Conservation (phyloP, 53 echinoderm and acorn worm species). For the Hippasteria phrygiana region DNA sequence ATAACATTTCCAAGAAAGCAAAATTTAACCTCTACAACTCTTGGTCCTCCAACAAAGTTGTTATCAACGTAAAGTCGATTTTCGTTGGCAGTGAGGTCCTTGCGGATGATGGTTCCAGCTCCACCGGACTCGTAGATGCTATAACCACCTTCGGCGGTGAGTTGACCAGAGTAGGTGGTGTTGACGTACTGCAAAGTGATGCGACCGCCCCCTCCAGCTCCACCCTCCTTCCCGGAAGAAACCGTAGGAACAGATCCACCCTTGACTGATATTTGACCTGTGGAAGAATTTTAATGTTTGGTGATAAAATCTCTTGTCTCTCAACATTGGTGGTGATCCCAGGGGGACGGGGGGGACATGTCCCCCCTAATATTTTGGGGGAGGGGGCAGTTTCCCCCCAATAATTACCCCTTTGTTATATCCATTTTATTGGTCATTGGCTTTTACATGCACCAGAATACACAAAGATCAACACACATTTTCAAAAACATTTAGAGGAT, state of each 20-base stretch:
- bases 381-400: no score
- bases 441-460: no score
- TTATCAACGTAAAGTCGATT: slow-evolving; percentile 71
- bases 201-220: slow-evolving; percentile 88
- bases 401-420: no score
- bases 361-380: no score
- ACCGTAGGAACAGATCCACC: slow-evolving; percentile 53
- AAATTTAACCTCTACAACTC: slow-evolving; percentile 43
- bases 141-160: slow-evolving; percentile 69
- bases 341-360: no score
- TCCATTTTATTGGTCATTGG: no score
- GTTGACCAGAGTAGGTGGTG: slow-evolving; percentile 70
- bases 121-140: slow-evolving; percentile 83
- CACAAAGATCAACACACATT: no score
- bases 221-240: slow-evolving; percentile 61
- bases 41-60: slow-evolving; percentile 60
- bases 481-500: no score
- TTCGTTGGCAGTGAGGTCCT: slow-evolving; percentile 43
- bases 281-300: neutral
- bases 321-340: no score
- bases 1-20: no score
- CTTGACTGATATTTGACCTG: slow-evolving; percentile 52
- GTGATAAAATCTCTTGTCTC: no score
- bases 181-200: slow-evolving; percentile 69
- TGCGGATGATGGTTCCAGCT: slow-evolving; percentile 79